Percentiles rank a stretch among this genome's conserved stretches.
phyloP scores from a whole-genome alignment of 2,888 invertebrate genomes.

The Linyphia triangularis region DNA sequence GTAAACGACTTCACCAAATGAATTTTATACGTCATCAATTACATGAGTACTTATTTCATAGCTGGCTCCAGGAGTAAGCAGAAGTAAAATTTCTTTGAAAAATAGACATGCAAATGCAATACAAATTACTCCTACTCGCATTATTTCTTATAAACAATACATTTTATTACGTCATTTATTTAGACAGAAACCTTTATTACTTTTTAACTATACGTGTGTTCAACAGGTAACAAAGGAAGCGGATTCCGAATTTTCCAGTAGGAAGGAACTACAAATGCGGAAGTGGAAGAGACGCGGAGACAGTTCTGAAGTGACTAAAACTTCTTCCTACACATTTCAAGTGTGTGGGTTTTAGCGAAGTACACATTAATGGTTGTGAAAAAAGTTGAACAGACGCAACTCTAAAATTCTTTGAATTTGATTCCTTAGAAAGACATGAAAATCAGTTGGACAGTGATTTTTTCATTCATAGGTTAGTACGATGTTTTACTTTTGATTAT shows the following conservation, averaged over 20 bases:
- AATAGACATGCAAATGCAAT: no score
- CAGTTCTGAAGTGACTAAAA: background rate
- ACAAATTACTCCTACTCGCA: no score
- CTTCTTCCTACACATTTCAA: constrained; percentile 25
- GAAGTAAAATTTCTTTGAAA: no score
- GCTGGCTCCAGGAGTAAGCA: no score
- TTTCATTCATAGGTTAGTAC: background rate
- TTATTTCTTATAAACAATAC: no score
- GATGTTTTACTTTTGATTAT: no score
- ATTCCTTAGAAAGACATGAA: background rate
- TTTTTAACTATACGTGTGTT: background rate
- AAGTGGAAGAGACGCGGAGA: background rate
- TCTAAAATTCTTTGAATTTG: background rate
- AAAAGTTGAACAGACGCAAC: background rate
- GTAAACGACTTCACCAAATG: no score
- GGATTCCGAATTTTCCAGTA: background rate
- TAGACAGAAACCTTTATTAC: no score
- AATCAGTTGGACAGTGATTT: background rate
- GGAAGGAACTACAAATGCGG: background rate
- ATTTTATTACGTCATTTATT: no score
- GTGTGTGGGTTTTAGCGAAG: background rate
- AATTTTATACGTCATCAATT: no score
- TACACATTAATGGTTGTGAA: background rate
- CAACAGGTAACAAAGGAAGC: background rate
- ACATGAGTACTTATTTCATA: no score